Conservation (phyloP, 1,140 invertebrate species). For the Neotoxoptera formosana region DNA sequence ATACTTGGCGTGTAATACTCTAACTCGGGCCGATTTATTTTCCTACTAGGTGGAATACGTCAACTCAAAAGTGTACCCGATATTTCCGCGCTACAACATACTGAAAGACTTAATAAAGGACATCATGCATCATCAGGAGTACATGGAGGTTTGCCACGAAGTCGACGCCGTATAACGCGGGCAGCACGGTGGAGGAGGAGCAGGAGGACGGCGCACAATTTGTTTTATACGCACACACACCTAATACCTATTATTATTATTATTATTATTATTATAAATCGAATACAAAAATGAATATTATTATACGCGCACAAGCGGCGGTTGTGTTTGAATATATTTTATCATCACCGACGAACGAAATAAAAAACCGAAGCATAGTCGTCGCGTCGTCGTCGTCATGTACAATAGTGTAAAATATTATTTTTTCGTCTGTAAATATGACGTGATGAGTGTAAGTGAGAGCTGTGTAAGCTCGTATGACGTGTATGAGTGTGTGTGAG, state of each 20-base stretch:
- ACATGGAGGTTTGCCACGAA: conserved; percentile 95
- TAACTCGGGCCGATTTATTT: conserved; percentile 59
- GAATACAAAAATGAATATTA: neutral
- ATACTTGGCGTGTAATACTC: neutral
- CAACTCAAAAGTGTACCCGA: conserved; percentile 88
- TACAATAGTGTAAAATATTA: neutral
- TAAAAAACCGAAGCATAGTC: neutral
- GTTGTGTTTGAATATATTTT: conserved; percentile 20
- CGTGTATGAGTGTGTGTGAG: no score
- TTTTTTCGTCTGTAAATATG: neutral
- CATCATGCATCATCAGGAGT: conserved; percentile 91
- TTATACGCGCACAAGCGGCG: no score
- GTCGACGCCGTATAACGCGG: conserved; percentile 66
- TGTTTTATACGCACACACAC: neutral
- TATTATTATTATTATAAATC: neutral
- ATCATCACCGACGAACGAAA: neutral
- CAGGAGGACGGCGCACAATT: neutral
- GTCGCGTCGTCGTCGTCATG: no score
- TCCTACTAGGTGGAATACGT: conserved; percentile 81
- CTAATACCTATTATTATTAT: no score
- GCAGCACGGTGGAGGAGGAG: no score
- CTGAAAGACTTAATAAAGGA: conserved; percentile 96
- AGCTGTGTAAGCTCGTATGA: no score
- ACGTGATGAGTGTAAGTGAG: no score
- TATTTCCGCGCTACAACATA: conserved; percentile 91